Evolutionary conservation across 2,888 invertebrate genomes (phyloP).

Genomic region (Nebria brevicollis): DNA sequence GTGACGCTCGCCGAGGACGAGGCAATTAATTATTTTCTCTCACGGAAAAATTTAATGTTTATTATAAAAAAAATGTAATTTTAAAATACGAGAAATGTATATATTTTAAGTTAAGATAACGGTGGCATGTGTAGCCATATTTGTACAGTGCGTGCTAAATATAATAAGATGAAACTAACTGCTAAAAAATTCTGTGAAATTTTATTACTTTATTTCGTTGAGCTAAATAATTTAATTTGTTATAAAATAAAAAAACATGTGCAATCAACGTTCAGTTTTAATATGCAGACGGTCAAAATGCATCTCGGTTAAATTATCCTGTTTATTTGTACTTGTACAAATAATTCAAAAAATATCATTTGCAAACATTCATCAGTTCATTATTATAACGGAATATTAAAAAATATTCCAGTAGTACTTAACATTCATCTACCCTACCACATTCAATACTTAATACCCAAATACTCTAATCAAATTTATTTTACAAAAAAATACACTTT

Average conservation of each 20-base stretch:
- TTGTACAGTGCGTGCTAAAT: background rate
- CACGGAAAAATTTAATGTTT: too few species aligned
- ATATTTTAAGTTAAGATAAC: too few species aligned
- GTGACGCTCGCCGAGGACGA: too few species aligned
- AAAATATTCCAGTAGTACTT: background rate
- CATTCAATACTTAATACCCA: background rate
- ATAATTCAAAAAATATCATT: background rate
- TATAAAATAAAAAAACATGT: background rate
- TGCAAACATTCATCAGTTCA: background rate
- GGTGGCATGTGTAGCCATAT: background rate
- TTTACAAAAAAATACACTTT: too few species aligned
- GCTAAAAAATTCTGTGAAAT: background rate
- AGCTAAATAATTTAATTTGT: slow-evolving; percentile 1
- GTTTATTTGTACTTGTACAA: background rate
- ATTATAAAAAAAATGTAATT: too few species aligned
- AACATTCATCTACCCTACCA: background rate
- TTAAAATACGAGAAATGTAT: too few species aligned
- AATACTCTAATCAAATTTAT: too few species aligned
- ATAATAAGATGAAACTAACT: slow-evolving; percentile 1
- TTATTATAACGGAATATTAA: background rate
- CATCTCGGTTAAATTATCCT: background rate
- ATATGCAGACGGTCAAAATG: background rate
- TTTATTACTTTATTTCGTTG: background rate
- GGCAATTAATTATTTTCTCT: too few species aligned
- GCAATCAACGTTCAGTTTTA: background rate